A percentile compares a stretch with the other conserved stretches of the same genome.
phyloP scores from a whole-genome alignment of 2,113 vertebrate species.

The Smithornis capensis region DNA sequence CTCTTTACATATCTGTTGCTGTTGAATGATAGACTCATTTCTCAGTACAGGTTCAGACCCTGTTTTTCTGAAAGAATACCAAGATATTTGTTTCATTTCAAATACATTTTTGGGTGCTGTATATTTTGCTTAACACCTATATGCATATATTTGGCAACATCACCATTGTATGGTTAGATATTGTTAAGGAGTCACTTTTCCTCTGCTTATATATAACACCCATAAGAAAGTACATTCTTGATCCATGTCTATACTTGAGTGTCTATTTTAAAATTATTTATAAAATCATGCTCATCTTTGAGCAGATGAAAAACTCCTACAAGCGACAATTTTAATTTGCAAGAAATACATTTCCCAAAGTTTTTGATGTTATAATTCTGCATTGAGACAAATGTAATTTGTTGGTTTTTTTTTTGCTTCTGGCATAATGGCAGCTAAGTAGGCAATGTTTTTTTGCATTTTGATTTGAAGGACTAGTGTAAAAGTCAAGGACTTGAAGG shows the following conservation, averaged over 20 bases:
- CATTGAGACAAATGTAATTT: background rate
- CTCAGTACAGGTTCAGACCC: constrained; percentile 57
- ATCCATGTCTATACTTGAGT: background rate
- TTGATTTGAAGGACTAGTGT: background rate
- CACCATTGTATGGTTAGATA: background rate
- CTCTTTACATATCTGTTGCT: constrained; percentile 64
- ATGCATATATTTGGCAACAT: background rate
- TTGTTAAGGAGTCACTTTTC: background rate
- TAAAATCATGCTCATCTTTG: background rate
- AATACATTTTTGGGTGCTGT: background rate
- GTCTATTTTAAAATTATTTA: background rate
- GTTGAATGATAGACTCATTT: constrained; percentile 70
- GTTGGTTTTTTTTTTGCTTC: background rate
- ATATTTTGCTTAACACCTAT: background rate
- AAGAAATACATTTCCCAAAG: background rate
- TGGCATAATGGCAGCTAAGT: background rate
- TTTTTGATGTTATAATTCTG: background rate
- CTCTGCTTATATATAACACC: background rate
- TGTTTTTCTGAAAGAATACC: constrained; percentile 69
- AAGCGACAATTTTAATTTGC: background rate
- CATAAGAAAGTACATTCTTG: background rate
- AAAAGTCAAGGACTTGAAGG: background rate
- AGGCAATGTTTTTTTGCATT: background rate
- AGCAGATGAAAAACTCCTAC: background rate
- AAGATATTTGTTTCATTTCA: background rate